Conservation (phyloP, 2,113 vertebrate genomes). For the Pycnonotus jocosus region DNA sequence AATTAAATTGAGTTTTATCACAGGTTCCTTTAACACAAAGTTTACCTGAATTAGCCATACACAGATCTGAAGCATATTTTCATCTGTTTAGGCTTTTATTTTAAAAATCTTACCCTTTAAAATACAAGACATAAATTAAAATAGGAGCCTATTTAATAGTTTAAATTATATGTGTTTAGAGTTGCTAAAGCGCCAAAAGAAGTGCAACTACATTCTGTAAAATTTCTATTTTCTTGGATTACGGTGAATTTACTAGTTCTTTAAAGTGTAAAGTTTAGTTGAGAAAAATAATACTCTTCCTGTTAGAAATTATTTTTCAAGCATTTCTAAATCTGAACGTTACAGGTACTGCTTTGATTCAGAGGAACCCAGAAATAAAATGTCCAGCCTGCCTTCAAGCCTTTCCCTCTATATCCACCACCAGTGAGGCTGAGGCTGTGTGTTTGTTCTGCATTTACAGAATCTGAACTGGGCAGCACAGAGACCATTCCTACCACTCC, state of each 20-base stretch:
- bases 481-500: background rate
- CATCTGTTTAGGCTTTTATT: background rate
- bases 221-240: background rate
- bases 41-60: background rate
- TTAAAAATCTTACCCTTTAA: background rate
- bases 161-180: background rate
- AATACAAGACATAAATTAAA: background rate
- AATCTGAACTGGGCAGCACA: background rate
- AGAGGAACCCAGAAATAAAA: background rate
- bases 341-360: background rate
- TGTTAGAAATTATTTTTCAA: background rate
- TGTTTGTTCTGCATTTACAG: background rate
- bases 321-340: background rate
- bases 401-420: background rate
- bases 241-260: background rate
- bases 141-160: background rate
- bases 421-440: background rate
- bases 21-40: background rate
- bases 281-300: background rate
- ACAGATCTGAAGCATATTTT: background rate
- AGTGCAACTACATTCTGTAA: background rate
- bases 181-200: background rate
- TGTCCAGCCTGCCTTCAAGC: background rate
- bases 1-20: background rate
- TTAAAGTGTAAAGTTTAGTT: background rate